Percentiles rank a stretch among this genome's conserved stretches.
Conservation (phyloP, 2,888 invertebrate genomes). For the Dicycla oo region DNA sequence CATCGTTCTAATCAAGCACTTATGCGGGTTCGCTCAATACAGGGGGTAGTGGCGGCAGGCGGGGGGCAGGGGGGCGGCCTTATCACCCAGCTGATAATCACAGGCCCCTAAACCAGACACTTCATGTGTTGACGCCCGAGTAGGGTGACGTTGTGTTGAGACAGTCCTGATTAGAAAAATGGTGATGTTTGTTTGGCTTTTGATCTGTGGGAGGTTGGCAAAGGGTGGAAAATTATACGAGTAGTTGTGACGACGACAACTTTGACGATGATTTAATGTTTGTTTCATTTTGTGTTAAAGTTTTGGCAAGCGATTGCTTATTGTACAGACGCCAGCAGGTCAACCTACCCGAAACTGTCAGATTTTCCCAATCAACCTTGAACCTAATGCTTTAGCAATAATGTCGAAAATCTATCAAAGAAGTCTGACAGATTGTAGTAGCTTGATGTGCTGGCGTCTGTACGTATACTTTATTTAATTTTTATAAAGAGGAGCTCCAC, state of each 20-base stretch:
- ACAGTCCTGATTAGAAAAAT: conserved; percentile 49
- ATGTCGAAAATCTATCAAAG: too few species aligned
- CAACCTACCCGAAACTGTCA: too few species aligned
- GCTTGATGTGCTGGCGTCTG: too few species aligned
- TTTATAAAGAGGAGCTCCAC: too few species aligned
- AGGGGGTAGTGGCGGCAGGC: conserved; percentile 37
- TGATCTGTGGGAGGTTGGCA: conserved; percentile 8
- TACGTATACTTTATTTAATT: too few species aligned
- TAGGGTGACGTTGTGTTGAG: conserved; percentile 64
- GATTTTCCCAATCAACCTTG: too few species aligned
- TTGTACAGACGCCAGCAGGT: too few species aligned
- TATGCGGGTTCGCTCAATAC: conserved; percentile 80
- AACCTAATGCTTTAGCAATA: too few species aligned
- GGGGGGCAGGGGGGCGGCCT: conserved; percentile 59
- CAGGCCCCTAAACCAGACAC: conserved; percentile 73
- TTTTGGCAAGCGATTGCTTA: too few species aligned
- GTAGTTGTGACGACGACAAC: background rate
- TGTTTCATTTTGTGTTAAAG: too few species aligned
- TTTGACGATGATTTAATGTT: background rate
- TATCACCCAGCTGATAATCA: conserved; percentile 84
- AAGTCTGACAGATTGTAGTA: too few species aligned
- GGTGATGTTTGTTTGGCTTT: conserved; percentile 30
- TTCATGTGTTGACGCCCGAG: conserved; percentile 77
- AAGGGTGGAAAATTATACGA: too few species aligned
- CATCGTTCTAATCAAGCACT: conserved; percentile 66